These are phyloP conservation scores for Diplazon laetatorius DNA, from an alignment of 2,888 invertebrate genomes.

Conservation along the genomic window DNA sequence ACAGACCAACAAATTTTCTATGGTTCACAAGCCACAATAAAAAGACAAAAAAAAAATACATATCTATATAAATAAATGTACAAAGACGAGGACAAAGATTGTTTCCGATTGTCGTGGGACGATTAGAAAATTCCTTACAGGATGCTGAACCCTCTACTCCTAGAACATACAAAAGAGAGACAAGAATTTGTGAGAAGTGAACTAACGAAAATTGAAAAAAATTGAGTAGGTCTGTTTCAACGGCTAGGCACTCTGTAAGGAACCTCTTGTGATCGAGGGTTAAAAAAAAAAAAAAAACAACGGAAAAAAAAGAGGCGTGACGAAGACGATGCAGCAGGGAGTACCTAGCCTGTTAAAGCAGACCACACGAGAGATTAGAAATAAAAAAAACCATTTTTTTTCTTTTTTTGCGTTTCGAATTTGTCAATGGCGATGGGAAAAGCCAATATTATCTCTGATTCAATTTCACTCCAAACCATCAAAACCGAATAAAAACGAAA, in stretches of 20 bases:
- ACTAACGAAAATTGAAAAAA: slow-evolving; percentile 8
- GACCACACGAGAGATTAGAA: slow-evolving; percentile 66
- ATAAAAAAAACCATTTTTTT: background rate
- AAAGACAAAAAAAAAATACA: slow-evolving; percentile 23
- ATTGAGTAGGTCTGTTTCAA: slow-evolving; percentile 74
- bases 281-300: slow-evolving; percentile 10
- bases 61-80: slow-evolving; percentile 28
- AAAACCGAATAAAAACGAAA: background rate
- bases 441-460: background rate
- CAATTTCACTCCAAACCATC: background rate
- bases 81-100: slow-evolving; percentile 23
- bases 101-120: slow-evolving; percentile 56
- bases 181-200: slow-evolving; percentile 56
- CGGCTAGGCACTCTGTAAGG: slow-evolving; percentile 79
- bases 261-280: slow-evolving; percentile 66
- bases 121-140: slow-evolving; percentile 78
- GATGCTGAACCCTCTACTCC: slow-evolving; percentile 79
- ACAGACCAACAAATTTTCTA: slow-evolving; percentile 42
- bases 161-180: slow-evolving; percentile 77
- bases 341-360: slow-evolving; percentile 77
- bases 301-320: slow-evolving; percentile 18
- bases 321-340: slow-evolving; percentile 68
- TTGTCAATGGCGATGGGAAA: slow-evolving; percentile 9
- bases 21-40: slow-evolving; percentile 30
- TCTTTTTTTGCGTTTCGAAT: background rate